A percentile compares a stretch with the other conserved stretches of the same genome.
phyloP scores from a whole-genome alignment of 1,140 invertebrate species.

The Ostrea denselamellosa region DNA sequence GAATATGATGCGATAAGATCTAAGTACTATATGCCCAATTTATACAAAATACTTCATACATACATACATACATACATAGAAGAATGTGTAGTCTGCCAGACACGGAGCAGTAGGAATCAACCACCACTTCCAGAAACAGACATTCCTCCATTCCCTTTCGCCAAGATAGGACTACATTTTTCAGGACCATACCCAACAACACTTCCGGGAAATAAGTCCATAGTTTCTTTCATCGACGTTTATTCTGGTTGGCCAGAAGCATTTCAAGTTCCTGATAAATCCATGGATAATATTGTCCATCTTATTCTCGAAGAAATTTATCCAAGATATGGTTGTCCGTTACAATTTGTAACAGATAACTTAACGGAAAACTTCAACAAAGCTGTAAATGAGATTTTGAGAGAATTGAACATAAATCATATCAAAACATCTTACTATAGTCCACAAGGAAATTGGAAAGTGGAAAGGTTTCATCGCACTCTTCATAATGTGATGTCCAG shows the following conservation, averaged over 20 bases:
- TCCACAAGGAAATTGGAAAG: slow-evolving; percentile 27
- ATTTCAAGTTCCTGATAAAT: slow-evolving; percentile 39
- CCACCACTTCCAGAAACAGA: slow-evolving; percentile 53
- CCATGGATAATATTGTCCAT: neutral
- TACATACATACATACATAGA: no score
- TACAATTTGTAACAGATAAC: slow-evolving; percentile 57
- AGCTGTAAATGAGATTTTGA: slow-evolving; percentile 33
- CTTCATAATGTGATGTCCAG: slow-evolving; percentile 45
- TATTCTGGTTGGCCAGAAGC: slow-evolving; percentile 59
- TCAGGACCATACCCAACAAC: slow-evolving; percentile 52
- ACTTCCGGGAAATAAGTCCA: slow-evolving; percentile 54
- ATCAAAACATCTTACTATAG: slow-evolving; percentile 48
- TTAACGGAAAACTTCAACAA: slow-evolving; percentile 53
- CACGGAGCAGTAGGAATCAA: slow-evolving; percentile 38
- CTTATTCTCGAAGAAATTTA: slow-evolving; percentile 58
- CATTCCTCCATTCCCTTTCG: slow-evolving; percentile 48
- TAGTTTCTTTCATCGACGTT: slow-evolving; percentile 48
- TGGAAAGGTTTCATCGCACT: slow-evolving; percentile 54
- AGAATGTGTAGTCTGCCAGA: slow-evolving; percentile 54
- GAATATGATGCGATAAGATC: no score
- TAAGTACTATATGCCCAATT: slow-evolving; percentile 57
- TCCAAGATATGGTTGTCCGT: slow-evolving; percentile 48
- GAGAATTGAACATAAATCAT: slow-evolving; percentile 51
- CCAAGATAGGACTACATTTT: slow-evolving; percentile 62
- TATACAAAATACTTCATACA: slow-evolving; percentile 49